Conservation (phyloP, 1,140 invertebrate genomes). For the Gonatopus flavifemur region DNA sequence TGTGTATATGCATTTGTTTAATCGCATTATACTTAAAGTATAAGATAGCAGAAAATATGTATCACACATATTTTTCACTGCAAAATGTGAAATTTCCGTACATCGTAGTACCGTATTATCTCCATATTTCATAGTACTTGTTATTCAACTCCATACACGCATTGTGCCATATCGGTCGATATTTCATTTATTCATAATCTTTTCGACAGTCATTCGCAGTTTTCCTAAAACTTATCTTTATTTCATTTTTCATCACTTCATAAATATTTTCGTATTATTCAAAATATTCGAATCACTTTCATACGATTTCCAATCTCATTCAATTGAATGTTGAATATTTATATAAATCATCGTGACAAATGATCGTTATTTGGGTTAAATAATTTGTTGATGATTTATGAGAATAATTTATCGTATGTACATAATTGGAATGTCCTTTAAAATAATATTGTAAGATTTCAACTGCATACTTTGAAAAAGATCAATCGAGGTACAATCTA, state of each 20-base stretch:
- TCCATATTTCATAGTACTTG: conserved; percentile 11
- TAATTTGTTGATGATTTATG: too few species aligned
- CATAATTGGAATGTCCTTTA: too few species aligned
- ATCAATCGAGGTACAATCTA: too few species aligned
- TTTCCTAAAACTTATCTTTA: conserved; percentile 15
- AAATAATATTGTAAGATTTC: too few species aligned
- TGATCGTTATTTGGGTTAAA: too few species aligned
- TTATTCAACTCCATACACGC: conserved; percentile 15
- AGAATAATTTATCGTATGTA: too few species aligned
- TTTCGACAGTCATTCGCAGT: conserved; percentile 29
- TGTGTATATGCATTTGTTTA: conserved; percentile 32
- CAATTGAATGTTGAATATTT: too few species aligned
- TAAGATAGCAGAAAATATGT: conserved; percentile 20
- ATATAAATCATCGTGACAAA: too few species aligned
- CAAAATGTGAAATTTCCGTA: conserved; percentile 22
- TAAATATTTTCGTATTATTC: not conserved
- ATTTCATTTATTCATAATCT: conserved; percentile 3
- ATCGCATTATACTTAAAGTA: too few species aligned
- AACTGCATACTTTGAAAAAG: too few species aligned
- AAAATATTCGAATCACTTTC: too few species aligned
- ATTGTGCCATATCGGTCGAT: conserved; percentile 6
- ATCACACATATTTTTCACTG: conserved; percentile 28
- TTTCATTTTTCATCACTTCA: not conserved
- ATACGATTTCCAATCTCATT: too few species aligned
- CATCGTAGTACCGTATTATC: conserved; percentile 22